A percentile compares a stretch with the other conserved stretches of the same genome.
These are phyloP conservation scores for Horisme vitalbata DNA, from an alignment of 2,888 invertebrate species.

Conservation along the genomic window DNA sequence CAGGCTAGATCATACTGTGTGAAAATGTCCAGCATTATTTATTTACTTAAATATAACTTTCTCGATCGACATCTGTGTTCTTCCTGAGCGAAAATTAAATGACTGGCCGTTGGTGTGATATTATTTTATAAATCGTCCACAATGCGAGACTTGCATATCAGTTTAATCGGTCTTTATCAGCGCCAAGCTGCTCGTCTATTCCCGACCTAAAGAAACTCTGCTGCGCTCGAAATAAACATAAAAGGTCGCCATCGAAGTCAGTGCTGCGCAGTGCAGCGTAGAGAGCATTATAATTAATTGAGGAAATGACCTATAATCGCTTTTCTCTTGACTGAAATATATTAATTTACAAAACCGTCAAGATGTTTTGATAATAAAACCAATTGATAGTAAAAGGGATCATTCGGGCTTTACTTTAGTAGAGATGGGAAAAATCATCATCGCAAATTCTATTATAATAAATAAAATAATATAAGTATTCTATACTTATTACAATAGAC, in stretches of 20 bases:
- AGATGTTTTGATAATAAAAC: slow-evolving; percentile 8
- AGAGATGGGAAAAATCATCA: background rate
- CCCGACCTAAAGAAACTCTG: slow-evolving; percentile 7
- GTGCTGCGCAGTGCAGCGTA: slow-evolving; percentile 58
- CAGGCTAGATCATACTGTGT: too few relatives aligned
- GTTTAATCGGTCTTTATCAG: background rate
- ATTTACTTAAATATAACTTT: too few relatives aligned
- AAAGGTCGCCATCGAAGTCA: slow-evolving; percentile 70
- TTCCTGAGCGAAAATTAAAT: too few relatives aligned
- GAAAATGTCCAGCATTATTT: too few relatives aligned
- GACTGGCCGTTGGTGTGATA: too few relatives aligned
- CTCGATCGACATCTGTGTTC: too few relatives aligned
- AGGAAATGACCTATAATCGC: slow-evolving; percentile 62
- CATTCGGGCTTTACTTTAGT: too few relatives aligned
- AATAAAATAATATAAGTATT: too few relatives aligned
- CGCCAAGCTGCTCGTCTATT: slow-evolving; percentile 1
- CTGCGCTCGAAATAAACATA: slow-evolving; percentile 64
- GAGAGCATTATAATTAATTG: slow-evolving; percentile 64
- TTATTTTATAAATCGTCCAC: too few relatives aligned
- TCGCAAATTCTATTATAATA: too few relatives aligned
- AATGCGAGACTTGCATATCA: background rate
- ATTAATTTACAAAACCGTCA: slow-evolving; percentile 26
- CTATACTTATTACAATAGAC: too few relatives aligned
- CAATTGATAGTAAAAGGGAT: slow-evolving; percentile 1
- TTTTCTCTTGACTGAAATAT: slow-evolving; percentile 33